A percentile compares a stretch with the other conserved stretches of the same genome.
phyloP scores from a whole-genome alignment of 30 jellyfish, hydroid and myxozoan species.

The Turritopsis rubra region DNA sequence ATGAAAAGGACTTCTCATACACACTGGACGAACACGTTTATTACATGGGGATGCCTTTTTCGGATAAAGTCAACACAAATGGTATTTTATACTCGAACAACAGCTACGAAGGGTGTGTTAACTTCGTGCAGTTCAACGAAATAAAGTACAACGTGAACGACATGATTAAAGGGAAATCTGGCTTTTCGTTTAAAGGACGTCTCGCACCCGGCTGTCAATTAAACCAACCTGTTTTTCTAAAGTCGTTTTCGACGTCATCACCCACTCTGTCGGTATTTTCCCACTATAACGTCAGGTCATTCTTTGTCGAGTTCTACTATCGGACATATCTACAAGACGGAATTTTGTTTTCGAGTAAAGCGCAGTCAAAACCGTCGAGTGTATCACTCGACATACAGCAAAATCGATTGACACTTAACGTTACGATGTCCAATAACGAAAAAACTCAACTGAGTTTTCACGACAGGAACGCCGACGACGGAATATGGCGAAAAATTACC shows the following conservation, averaged over 20 bases:
- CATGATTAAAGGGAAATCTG: background rate
- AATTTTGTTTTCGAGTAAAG: background rate
- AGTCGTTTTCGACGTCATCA: background rate
- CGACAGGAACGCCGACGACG: constrained; percentile 31
- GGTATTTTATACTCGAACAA: background rate
- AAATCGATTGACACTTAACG: constrained; percentile 16
- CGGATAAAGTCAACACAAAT: background rate
- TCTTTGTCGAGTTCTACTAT: constrained; percentile 13
- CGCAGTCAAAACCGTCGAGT: background rate
- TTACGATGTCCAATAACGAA: constrained; percentile 2
- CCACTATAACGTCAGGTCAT: constrained; percentile 8
- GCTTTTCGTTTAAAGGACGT: constrained; percentile 3
- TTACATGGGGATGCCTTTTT: constrained; percentile 27
- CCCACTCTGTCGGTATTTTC: background rate
- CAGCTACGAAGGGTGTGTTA: constrained; percentile 25
- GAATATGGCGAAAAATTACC: constrained; percentile 30
- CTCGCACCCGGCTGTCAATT: constrained; percentile 8
- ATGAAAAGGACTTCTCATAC: constrained; percentile 18
- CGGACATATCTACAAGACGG: constrained; percentile 33
- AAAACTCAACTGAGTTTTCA: background rate
- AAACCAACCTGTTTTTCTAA: constrained; percentile 15
- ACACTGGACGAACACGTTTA: constrained; percentile 29
- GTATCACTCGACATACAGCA: background rate
- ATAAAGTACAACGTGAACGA: background rate
- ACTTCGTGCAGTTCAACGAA: constrained; percentile 8